phyloP scores from a whole-genome alignment of 1,140 invertebrate species.

The Cydia fagiglandana region DNA sequence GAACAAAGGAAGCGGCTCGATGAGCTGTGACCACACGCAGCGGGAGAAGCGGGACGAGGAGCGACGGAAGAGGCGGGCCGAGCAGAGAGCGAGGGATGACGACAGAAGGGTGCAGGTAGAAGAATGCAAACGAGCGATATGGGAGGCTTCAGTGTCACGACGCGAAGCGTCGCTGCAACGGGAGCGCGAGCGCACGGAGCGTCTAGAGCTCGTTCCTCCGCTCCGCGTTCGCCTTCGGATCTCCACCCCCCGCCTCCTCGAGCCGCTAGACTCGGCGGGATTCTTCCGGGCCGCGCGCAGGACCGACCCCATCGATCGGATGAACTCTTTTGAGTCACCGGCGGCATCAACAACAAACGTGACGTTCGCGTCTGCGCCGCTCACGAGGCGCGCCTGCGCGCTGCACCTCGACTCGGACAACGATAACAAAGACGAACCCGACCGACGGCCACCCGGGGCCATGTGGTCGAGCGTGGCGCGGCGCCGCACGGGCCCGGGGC shows the following conservation, averaged over 20 bases:
- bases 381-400: too few species aligned
- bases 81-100: conserved; percentile 87
- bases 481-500: too few species aligned
- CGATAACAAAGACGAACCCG: too few species aligned
- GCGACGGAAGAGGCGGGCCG: conserved; percentile 87
- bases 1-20: conserved; percentile 91
- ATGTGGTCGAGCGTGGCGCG: too few species aligned
- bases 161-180: conserved; percentile 91
- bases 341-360: too few species aligned
- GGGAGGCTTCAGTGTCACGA: conserved; percentile 91
- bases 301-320: too few species aligned
- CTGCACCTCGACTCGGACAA: too few species aligned
- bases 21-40: conserved; percentile 92
- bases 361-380: too few species aligned
- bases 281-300: conserved; percentile 90
- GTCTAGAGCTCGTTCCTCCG: conserved; percentile 88
- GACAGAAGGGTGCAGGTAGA: conserved; percentile 82
- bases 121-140: conserved; percentile 91
- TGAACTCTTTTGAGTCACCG: too few species aligned
- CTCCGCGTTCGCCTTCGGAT: conserved; percentile 91
- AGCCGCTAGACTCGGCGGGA: conserved; percentile 88
- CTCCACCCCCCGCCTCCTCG: conserved; percentile 92
- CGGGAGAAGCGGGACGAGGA: conserved; percentile 93
- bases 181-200: conserved; percentile 90
- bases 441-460: too few species aligned